Base-by-base conservation (phyloP, 1,140 invertebrate genomes). In the Leguminivora glycinivorella region DNA sequence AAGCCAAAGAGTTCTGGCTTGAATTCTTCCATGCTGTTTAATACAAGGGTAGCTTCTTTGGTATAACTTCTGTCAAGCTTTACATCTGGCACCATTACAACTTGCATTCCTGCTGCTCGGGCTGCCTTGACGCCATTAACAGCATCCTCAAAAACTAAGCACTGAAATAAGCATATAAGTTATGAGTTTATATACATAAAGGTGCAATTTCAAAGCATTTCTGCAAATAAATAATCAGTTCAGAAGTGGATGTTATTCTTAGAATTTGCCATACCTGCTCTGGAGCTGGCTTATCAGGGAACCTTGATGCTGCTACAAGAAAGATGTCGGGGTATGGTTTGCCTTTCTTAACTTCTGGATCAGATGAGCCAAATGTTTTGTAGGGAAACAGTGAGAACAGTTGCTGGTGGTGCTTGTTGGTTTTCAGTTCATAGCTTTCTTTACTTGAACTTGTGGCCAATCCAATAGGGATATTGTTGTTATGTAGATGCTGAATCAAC, bases 111-210 rank as follows among this genome's bases (percentile, higher is more conserved):
- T 9, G 98, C 98, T 67, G 93, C 93, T 29, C 93, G 76, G 0
- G 94, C 97, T 14, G 96, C 96, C 79, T 93, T 86, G 4, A 98
- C 96, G 14, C 98, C 98, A 92, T 98, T 97, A 0, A 96, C 94
- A 2, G 98, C 95, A 93, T 98, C 98, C 92, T 99, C 98, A 90
- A 99, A 98, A 0, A 98, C 97, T 66, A 99, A 87, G 82, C 97
- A 97, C 94, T 97, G 85, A 68, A 93, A 92, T 5, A 47, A 68
- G 25, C 38, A 63, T 12, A 14, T 58, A n/a, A 29, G 43, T 67
- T 38, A 12, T 38, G 34, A 38, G 14, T 38, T 34, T 68, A 71
- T 68, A 71, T 68, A 9, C 47, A 56, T 34, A 66, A 60, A 4
- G 6, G n/a, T 6, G 2, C 14, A 6, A 17, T 17, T 17, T 0